Evolutionary conservation across 2,888 invertebrate genomes (phyloP), one percentile per base, ranked within the genome.

Genomic region (Diaphora mendica): DNA sequence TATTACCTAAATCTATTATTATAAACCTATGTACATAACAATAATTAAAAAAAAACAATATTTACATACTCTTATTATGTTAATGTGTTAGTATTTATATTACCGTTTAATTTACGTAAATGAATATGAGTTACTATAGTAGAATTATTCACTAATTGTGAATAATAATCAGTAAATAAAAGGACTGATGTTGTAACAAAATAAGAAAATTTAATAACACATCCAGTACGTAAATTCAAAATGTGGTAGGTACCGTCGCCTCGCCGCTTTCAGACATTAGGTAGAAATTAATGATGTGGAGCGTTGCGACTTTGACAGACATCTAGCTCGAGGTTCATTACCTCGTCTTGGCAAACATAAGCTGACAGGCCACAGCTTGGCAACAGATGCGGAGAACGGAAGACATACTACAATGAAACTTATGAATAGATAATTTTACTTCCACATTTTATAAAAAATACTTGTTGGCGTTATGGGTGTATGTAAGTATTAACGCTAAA

Each of bases 281-380:
- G 91, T 88, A 88, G 90, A 91, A 92, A 93, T 93, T 94, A 94
- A 93, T 93, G 93, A 93, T 87, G 92, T 91, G 91, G 91, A 89
- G 88, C 86, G 83, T 81, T 83, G 87, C 80, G 85, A 85, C 87
- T 87, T 91, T 91, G 91, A 91, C 91, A 90, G 91, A 91, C 89
- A 87, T 88, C 87, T 76, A 86, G 86, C 82, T 77, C 73, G 79
- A 80, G 89, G 90, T 91, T 91, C 91, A 89, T 91, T 91, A 90
- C 88, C 88, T 86, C 82, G 86, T 85, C 89, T 90, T 88, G 79
- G 84, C 83, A 82, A 87, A 87, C 79, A 83, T 35, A 64, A 76
- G 77, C 66, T 26, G 69, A 71, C 68, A 68, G 76, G 68, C 39
- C 35, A 64, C 67, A 72, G 15, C 33, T 11, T 72, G 69, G 62